phyloP scores from a whole-genome alignment of 2,888 invertebrate species.

The Spisula solida region DNA sequence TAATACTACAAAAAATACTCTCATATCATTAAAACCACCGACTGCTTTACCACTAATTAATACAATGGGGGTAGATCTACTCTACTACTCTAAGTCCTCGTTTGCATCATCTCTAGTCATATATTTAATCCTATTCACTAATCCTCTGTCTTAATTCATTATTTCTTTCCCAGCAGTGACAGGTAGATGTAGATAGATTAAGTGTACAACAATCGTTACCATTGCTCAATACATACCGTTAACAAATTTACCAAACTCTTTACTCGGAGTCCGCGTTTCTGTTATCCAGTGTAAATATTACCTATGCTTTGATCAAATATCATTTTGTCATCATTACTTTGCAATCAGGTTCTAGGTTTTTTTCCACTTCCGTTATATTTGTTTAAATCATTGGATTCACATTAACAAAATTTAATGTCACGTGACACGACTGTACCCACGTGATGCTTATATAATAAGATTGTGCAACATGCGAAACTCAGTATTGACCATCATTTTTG shows the following conservation, averaged over 20 bases:
- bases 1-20: no score
- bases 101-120: background rate
- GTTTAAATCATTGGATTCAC: background rate
- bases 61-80: no score
- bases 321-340: slow-evolving; percentile 14
- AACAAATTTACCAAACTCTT: background rate
- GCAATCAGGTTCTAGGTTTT: background rate
- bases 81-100: no score
- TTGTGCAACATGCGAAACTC: no score
- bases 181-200: background rate
- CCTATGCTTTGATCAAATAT: background rate
- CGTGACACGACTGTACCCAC: background rate
- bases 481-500: no score
- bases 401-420: background rate
- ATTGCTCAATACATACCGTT: background rate
- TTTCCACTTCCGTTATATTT: background rate
- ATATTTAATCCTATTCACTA: background rate
- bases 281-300: background rate
- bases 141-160: slow-evolving; percentile 10
- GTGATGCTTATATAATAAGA: background rate
- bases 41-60: no score
- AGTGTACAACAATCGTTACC: background rate
- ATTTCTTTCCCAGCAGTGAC: background rate
- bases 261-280: background rate
- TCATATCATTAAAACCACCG: no score